Percentiles rank a stretch among this genome's conserved stretches.
Conservation (phyloP, 1,140 invertebrate species). For the Caenorhabditis tropicalis region DNA sequence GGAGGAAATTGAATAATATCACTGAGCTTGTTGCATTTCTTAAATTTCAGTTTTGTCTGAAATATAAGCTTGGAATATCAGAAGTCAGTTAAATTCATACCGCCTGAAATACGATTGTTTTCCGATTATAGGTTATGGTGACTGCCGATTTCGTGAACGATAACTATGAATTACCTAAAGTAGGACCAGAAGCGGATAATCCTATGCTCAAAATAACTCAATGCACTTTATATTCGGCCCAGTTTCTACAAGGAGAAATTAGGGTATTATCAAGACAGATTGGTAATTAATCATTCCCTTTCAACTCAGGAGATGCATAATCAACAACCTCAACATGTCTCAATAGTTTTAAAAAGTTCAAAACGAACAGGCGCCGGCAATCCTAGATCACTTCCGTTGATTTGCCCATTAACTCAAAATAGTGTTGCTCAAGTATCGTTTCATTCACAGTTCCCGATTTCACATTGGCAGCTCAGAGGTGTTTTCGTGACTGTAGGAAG, state of each 20-base stretch:
- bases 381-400: not conserved
- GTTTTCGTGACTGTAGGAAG: not conserved
- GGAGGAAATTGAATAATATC: not conserved
- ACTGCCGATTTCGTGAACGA: constrained; percentile 1
- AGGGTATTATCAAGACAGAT: not conserved
- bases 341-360: not conserved
- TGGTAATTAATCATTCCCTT: not conserved
- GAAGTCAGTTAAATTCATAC: not conserved
- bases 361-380: not conserved
- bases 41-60: not conserved
- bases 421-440: not conserved
- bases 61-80: not conserved
- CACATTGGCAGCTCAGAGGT: constrained; percentile 2
- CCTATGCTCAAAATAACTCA: constrained; percentile 11
- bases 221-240: not conserved
- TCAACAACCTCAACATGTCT: not conserved
- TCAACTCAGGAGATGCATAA: not conserved
- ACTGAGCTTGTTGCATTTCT: not conserved
- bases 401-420: not conserved
- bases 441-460: constrained; percentile 4
- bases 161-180: not conserved
- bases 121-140: not conserved
- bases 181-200: not conserved
- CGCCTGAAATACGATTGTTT: not conserved
- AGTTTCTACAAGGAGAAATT: not conserved